Evolutionary conservation across 1,140 invertebrate species (phyloP), one percentile per base, ranked within the genome.

Genomic region (Brachionus rotundiformis): DNA sequence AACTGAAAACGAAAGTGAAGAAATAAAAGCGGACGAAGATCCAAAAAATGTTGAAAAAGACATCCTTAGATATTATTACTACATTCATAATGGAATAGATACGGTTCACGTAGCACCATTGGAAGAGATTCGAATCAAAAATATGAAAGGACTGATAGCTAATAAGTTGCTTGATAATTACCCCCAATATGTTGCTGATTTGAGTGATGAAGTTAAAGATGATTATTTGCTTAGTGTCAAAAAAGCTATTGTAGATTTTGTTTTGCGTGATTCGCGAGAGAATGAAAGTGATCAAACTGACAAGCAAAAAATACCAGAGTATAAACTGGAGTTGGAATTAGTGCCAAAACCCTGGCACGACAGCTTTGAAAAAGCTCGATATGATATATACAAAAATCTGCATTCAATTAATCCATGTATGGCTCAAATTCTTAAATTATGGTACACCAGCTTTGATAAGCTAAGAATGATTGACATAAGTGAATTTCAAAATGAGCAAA

Each of bases 201-300:
- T 90, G 8, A 87, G 87, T 8, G 88, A 89, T 83, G 89, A 90
- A 84, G 88, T 90, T 83, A 86, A 92, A 84, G 91, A 93, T 83
- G 92, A 94, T 84, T 96, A 94, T 86, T 90, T 93, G 83, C 90
- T 93, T 83, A 92, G 92, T 83, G 92, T 95, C 82, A 96, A 95
- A 85, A 95, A 94, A 87, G 92, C 94, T 13, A 88, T 88, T 87
- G 88, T 89, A 2, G 94, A 96, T 88, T 96, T 94, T 87, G 93
- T 95, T 2, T 87, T 96, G 1, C 91, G 92, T 85, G 92, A 95
- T 87, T 91, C 92, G 16, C 84, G 88, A 47, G 87, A 88, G 82
- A 36, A 39, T 11, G 39, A 82, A 68, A 85, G 86, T 73, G 41
- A 63, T 47, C 19, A 68, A 47, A 86, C 87, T 73, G 85, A 87